These are phyloP conservation scores for Platycheirus rosarum DNA, from an alignment of 2,888 invertebrate species.

Conservation along the genomic window DNA sequence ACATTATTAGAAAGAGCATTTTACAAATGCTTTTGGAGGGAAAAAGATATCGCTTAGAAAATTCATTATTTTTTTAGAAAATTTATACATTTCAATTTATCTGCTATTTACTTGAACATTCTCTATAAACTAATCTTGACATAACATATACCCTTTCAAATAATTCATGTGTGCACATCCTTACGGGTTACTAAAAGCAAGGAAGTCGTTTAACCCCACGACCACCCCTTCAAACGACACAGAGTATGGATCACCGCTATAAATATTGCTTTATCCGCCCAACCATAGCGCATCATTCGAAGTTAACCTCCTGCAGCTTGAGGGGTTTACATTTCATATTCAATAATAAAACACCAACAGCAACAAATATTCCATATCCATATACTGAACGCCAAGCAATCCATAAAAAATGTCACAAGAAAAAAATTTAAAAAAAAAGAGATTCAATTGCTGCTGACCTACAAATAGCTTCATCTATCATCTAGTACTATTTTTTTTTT, in stretches of 20 bases:
- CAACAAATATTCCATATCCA: background rate
- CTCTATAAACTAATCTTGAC: background rate
- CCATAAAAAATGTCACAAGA: slow-evolving; percentile 35
- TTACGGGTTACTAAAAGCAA: background rate
- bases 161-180: background rate
- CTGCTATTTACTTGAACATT: background rate
- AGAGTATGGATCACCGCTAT: slow-evolving; percentile 53
- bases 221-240: slow-evolving; percentile 49
- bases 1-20: too few relatives aligned
- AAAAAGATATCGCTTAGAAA: too few relatives aligned
- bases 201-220: slow-evolving; percentile 47
- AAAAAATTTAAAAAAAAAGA: slow-evolving; percentile 16
- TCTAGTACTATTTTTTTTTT: slow-evolving; percentile 23
- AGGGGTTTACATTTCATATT: slow-evolving; percentile 65
- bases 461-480: slow-evolving; percentile 69
- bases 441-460: slow-evolving; percentile 69
- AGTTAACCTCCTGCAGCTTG: slow-evolving; percentile 36
- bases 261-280: slow-evolving; percentile 57
- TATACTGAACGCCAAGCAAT: slow-evolving; percentile 11
- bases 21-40: too few relatives aligned
- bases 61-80: too few relatives aligned
- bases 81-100: too few relatives aligned
- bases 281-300: slow-evolving; percentile 17
- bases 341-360: slow-evolving; percentile 44
- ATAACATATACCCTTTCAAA: slow-evolving; percentile 22